Base-by-base conservation (phyloP, 2,888 invertebrate genomes). In the Philhelius pedissequus region DNA sequence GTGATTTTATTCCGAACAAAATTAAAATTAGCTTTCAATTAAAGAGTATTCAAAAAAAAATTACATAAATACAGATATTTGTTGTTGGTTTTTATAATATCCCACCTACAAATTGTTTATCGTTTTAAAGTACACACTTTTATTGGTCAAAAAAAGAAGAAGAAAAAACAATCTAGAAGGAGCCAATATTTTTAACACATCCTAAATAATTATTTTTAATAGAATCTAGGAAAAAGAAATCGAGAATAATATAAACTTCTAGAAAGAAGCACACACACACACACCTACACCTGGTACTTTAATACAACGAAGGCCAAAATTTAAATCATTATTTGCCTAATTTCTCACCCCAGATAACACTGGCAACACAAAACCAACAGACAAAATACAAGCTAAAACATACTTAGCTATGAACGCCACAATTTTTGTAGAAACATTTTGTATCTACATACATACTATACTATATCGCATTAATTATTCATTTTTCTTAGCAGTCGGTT, bases 401-500 rank as follows among this genome's bases (percentile, higher is more conserved):
- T 74, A 52, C 74, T 64, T 64, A 74, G 50, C 40, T 43, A 71
- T 9, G 13, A 2, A 60, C 3, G 32, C 45, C 43, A 77, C 6
- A 48, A 32, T 60, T 9, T 70, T 30, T 58, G 58, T 56, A 69
- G 20, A 32, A 15, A 56, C 54, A 54, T 45, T 18, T 4, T 40
- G 15, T 18, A 43, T 8, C 2, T 43, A 43, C 4, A 8, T 3
- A 43, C 11, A 20, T 48, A 73, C 15, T 13, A 35, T 18, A 7
- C 1, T 35, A 32, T 35, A 56, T 11, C 9, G 13, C 56, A 45
- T n/a, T 22, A 60, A 52, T 38, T 50, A 35, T 64, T 38, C 64
- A 70, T 66, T 66, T 69, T 27, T n/a, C 43, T 58, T 48, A 60
- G 66, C 80, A n/a, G 52, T 77, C 60, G 35, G 54, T 75, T 83